Conservation (phyloP, 2,113 vertebrate genomes). For the Menura novaehollandiae region DNA sequence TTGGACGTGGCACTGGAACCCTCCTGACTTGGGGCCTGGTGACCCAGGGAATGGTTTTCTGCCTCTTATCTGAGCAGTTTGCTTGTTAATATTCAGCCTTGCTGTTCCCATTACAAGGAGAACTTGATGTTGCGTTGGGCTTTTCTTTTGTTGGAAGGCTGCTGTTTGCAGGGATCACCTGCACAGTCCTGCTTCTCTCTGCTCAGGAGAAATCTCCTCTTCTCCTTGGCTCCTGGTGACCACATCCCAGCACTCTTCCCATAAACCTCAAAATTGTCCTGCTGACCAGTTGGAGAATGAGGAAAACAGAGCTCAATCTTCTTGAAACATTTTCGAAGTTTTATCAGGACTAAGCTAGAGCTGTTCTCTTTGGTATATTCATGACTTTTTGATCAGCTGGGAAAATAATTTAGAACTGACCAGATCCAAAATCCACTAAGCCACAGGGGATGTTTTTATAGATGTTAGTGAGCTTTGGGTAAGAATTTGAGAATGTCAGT, state of each 20-base stretch:
- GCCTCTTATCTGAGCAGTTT: not conserved
- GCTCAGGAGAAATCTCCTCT: not conserved
- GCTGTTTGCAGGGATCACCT: not conserved
- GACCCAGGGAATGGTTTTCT: not conserved
- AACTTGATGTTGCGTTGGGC: fast-evolving
- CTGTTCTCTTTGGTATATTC: not conserved
- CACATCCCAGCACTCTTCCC: not conserved
- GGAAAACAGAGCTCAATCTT: not conserved
- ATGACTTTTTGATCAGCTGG: not conserved
- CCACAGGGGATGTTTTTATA: not conserved
- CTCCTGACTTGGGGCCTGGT: not conserved
- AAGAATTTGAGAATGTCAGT: not conserved
- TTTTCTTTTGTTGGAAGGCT: not conserved
- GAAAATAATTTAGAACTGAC: not conserved
- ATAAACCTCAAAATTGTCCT: not conserved
- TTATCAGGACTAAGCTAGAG: not conserved
- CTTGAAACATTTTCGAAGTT: not conserved
- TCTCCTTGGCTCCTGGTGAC: not conserved
- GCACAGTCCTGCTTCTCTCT: not conserved
- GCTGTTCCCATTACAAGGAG: not conserved
- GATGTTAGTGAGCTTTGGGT: not conserved
- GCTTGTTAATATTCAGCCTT: not conserved
- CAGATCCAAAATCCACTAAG: not conserved
- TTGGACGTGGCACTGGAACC: not conserved
- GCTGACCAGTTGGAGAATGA: not conserved